A percentile compares a stretch with the other conserved stretches of the same genome.
phyloP scores from a whole-genome alignment of 1,140 invertebrate species.

The Chelonus insularis region DNA sequence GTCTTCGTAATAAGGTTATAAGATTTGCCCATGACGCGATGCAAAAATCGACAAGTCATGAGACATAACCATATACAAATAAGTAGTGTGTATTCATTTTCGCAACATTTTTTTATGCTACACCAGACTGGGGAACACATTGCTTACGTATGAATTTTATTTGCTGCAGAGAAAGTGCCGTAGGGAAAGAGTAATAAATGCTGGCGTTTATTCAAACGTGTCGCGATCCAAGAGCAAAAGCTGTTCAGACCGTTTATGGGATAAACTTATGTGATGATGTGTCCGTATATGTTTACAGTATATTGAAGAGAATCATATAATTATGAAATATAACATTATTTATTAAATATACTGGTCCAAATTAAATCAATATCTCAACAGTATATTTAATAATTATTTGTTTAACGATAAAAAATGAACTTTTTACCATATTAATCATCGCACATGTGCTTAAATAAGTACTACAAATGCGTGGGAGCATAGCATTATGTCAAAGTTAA shows the following conservation, averaged over 20 bases:
- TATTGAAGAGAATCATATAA: no score
- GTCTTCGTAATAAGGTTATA: slow-evolving; percentile 6
- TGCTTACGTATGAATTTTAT: slow-evolving; percentile 13
- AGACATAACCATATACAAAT: neutral
- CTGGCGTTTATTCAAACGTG: slow-evolving; percentile 14
- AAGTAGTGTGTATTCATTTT: neutral
- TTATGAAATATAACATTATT: no score
- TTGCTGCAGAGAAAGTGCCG: slow-evolving; percentile 31
- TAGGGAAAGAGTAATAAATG: slow-evolving; percentile 1
- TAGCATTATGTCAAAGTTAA: no score
- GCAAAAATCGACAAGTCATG: neutral
- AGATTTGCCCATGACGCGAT: neutral
- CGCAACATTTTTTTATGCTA: neutral
- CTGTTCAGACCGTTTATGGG: slow-evolving; percentile 8
- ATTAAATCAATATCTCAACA: no score
- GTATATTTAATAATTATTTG: no score
- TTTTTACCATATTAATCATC: no score
- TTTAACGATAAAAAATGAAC: no score
- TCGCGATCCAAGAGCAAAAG: slow-evolving; percentile 14
- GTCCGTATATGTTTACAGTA: neutral
- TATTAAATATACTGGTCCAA: no score
- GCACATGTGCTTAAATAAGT: no score
- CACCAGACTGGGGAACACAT: neutral
- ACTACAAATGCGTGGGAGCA: no score
- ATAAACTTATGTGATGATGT: neutral